Evolutionary conservation across 2,797 vertebrate species (phyloP), one percentile per base, ranked within the genome.

Genomic region (Columba guinea): DNA sequence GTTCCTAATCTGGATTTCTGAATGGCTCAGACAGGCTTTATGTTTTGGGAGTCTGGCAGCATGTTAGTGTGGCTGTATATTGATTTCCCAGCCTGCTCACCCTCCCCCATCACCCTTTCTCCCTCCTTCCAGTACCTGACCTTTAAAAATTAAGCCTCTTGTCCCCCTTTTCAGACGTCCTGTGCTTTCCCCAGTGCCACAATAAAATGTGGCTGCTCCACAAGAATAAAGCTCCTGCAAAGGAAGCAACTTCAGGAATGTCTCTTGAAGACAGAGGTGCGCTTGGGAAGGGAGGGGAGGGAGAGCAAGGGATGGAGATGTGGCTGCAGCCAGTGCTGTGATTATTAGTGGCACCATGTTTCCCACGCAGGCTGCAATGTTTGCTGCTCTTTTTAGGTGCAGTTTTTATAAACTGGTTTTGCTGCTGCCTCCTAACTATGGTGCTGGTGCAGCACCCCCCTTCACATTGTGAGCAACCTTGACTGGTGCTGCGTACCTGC

Each of bases 291-390:
- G 68, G 28, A 83, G 18, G 10, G 24, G 27, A 32, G 11, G 35
- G 26, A 26, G 28, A 8, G 6, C 0, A 1, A 41, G 44, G 81
- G 53, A 26, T 27, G 26, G 51, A 39, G 39, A 2, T 2, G 1
- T 34, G 75, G 34, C 39, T 84, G 35, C 26, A 69, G 46, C 11
- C 13, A 5, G 34, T 11, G 8, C 64, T 52, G 51, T 2, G 10
- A 37, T 21, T 32, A 26, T 70, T 23, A 9, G 41, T 27, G 68
- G 35, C 35, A 30, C n/a, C 1, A 2, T 78, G 26, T 48, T 82
- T 32, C 32, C 46, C 32, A 14, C 30, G 39, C 30, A 46, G 13
- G 3, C 15, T 56, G 13, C 13, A 63, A 26, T 16, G 18, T 59
- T 55, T 49, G 12, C n/a, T 70, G 2, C 53, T 63, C 35, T 23